Conservation (phyloP, 1,140 invertebrate species). For the Drosophila tropicalis region DNA sequence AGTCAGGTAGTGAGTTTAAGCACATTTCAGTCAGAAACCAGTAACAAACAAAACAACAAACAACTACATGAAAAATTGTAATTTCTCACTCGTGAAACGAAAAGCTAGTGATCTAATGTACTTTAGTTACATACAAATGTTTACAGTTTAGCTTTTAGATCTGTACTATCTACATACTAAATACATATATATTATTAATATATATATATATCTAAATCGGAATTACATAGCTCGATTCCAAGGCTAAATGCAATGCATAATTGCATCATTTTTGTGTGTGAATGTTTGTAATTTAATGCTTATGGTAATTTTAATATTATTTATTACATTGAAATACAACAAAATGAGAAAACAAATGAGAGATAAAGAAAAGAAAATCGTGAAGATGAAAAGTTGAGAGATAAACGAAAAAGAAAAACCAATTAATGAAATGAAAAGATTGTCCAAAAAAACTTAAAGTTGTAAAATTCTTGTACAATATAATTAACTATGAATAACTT, state of each 20-base stretch:
- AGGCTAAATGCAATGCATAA: constrained; percentile 34
- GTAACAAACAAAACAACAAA: constrained; percentile 15
- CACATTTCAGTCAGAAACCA: constrained; percentile 5
- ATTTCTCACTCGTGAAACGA: constrained; percentile 78
- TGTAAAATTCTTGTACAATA: constrained; percentile 76
- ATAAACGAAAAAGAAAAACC: constrained; percentile 37
- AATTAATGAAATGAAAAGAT: constrained; percentile 76
- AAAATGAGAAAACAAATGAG: constrained; percentile 14
- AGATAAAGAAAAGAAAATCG: background rate
- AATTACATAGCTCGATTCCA: constrained; percentile 46
- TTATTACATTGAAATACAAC: constrained; percentile 61
- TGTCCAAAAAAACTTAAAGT: constrained; percentile 78
- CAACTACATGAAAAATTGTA: constrained; percentile 30
- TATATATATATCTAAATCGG: constrained; percentile 5
- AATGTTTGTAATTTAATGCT: constrained; percentile 64
- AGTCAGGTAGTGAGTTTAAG: constrained; percentile 39
- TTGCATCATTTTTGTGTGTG: constrained; percentile 39
- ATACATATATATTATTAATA: background rate
- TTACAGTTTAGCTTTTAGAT: constrained; percentile 68
- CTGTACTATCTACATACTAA: constrained; percentile 3
- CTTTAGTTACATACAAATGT: constrained; percentile 78
- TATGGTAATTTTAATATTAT: constrained; percentile 75
- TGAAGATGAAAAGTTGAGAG: background rate
- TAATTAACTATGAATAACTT: constrained; percentile 40
- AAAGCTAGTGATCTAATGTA: constrained; percentile 82